phyloP scores from a whole-genome alignment of 2,113 vertebrate species.

The Tyto alba region DNA sequence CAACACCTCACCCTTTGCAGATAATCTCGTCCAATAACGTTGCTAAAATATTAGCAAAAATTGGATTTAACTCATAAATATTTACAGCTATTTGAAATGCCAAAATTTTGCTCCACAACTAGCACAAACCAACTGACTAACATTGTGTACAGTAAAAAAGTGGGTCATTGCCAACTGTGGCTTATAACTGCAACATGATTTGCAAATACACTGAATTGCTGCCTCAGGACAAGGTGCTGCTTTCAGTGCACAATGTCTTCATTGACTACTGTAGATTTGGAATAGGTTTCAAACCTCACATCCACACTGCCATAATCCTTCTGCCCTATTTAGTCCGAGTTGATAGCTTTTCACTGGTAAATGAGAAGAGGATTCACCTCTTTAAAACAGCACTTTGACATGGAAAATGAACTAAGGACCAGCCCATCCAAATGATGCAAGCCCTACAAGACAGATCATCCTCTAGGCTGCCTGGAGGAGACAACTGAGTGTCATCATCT shows the following conservation, averaged over 20 bases:
- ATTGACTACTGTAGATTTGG: slow-evolving; percentile 9
- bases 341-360: not conserved
- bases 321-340: not conserved
- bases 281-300: slow-evolving; percentile 38
- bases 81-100: slow-evolving; percentile 62
- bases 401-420: not conserved
- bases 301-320: not conserved
- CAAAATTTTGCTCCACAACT: not conserved
- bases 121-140: slow-evolving; percentile 30
- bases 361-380: not conserved
- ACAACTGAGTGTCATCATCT: not conserved
- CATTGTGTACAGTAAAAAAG: slow-evolving; percentile 36
- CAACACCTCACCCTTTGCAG: slow-evolving; percentile 18
- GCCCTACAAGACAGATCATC: not conserved
- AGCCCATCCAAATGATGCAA: not conserved
- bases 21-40: not conserved
- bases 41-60: slow-evolving; percentile 44
- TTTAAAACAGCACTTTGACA: not conserved
- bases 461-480: not conserved
- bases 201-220: slow-evolving; percentile 64
- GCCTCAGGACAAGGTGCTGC: slow-evolving; percentile 50
- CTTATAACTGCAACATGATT: slow-evolving; percentile 49
- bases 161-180: slow-evolving; percentile 55
- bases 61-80: slow-evolving; percentile 37
- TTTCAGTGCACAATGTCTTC: not conserved